Evolutionary conservation across 2,888 invertebrate genomes (phyloP).

Genomic region (Oxyteleia sp.): DNA sequence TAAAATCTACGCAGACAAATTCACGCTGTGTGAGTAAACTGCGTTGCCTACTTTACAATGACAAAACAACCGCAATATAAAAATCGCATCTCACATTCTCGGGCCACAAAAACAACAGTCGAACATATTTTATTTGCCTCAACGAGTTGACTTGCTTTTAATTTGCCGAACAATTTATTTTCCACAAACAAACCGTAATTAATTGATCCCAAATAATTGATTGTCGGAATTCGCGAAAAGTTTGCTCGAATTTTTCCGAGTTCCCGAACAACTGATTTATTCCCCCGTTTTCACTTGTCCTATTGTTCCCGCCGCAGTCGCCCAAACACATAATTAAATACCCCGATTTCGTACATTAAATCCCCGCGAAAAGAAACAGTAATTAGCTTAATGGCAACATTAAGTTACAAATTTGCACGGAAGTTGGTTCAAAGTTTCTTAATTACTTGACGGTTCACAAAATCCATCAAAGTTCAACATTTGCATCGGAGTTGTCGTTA

Average conservation of each 20-base stretch:
- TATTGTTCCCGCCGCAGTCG: slow-evolving; percentile 4
- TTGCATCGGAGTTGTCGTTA: slow-evolving; percentile 56
- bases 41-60: too few species aligned
- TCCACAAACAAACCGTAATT: slow-evolving; percentile 8
- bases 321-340: slow-evolving; percentile 27
- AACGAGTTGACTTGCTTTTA: not conserved
- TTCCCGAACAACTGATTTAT: slow-evolving; percentile 13
- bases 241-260: slow-evolving; percentile 3
- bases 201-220: slow-evolving; percentile 10
- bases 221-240: slow-evolving; percentile 4
- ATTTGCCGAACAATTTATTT: slow-evolving; percentile 10
- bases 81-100: too few species aligned
- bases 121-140: too few species aligned
- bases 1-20: too few species aligned
- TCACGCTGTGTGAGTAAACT: too few species aligned
- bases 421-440: slow-evolving; percentile 62
- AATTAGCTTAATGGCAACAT: slow-evolving; percentile 54
- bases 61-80: too few species aligned
- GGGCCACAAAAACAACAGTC: not conserved
- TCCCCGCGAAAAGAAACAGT: slow-evolving; percentile 43
- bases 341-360: slow-evolving; percentile 22
- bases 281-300: not conserved
- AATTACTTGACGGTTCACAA: slow-evolving; percentile 64
- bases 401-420: slow-evolving; percentile 63
- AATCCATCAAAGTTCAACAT: slow-evolving; percentile 67